phyloP scores from a whole-genome alignment of 2,797 vertebrate species.

The Onychomys leucogaster region DNA sequence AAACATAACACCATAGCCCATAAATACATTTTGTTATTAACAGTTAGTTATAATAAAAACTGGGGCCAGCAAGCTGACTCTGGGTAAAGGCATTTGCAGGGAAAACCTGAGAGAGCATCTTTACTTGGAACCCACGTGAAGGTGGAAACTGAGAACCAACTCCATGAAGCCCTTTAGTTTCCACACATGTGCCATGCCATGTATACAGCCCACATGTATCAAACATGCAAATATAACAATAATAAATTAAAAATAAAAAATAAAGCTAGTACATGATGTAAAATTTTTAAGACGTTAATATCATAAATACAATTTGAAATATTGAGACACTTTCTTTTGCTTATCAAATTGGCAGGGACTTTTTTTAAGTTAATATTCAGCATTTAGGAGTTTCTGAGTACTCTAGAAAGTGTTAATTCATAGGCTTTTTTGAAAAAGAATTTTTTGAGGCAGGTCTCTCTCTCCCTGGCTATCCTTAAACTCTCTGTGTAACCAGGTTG shows the following conservation, averaged over 20 bases:
- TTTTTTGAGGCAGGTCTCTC: background rate
- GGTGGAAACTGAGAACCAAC: background rate
- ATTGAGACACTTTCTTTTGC: background rate
- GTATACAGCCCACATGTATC: background rate
- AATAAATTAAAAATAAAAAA: background rate
- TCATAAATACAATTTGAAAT: conserved; percentile 41
- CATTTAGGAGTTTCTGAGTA: background rate
- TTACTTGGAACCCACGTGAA: background rate
- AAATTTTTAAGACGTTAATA: background rate
- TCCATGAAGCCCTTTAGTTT: background rate
- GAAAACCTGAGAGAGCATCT: background rate
- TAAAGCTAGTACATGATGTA: background rate
- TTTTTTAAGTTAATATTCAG: background rate
- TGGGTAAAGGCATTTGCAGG: background rate
- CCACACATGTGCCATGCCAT: background rate
- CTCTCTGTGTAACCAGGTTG: background rate
- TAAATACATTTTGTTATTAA: background rate
- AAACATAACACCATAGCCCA: background rate
- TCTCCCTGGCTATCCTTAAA: background rate
- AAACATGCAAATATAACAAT: background rate
- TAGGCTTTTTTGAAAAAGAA: conserved; percentile 19
- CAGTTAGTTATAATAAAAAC: background rate
- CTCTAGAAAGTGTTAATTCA: background rate
- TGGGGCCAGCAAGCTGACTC: background rate
- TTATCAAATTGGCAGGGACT: background rate